Evolutionary conservation across 2,888 invertebrate genomes (phyloP).

Genomic region (Thecophora atra): DNA sequence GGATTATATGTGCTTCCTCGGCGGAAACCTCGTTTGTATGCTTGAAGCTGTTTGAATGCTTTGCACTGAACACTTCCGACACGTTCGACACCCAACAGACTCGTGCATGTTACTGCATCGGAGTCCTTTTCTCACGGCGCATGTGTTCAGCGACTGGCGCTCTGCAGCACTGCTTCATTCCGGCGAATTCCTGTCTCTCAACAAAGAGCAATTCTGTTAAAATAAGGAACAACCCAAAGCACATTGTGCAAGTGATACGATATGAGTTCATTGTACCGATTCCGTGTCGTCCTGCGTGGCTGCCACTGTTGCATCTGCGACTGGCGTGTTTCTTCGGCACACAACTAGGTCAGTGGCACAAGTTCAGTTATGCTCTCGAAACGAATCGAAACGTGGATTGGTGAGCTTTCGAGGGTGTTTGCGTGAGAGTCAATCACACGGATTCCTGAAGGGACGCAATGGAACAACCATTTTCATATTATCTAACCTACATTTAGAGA

Average conservation of each 20-base stretch:
- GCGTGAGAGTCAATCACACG: background rate
- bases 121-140: background rate
- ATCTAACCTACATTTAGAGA: too few species aligned
- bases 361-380: conserved; percentile 55
- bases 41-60: too few species aligned
- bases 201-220: too few species aligned
- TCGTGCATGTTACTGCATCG: background rate
- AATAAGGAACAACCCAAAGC: conserved; percentile 32
- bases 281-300: conserved; percentile 22
- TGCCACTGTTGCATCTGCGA: conserved; percentile 45
- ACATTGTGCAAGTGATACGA: conserved; percentile 38
- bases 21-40: too few species aligned
- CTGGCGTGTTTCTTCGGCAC: conserved; percentile 20
- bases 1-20: too few species aligned
- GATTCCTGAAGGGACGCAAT: background rate
- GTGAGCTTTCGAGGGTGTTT: conserved; percentile 9
- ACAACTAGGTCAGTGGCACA: conserved; percentile 63
- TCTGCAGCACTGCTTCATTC: background rate
- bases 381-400: conserved; percentile 32
- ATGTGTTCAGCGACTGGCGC: background rate
- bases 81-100: background rate
- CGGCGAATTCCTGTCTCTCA: background rate
- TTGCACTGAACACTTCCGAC: background rate
- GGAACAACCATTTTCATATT: too few species aligned
- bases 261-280: background rate